A percentile compares a stretch with the other conserved stretches of the same genome.
Evolutionary conservation across 2,113 vertebrate species (phyloP).

Genomic region (Macaca nemestrina): DNA sequence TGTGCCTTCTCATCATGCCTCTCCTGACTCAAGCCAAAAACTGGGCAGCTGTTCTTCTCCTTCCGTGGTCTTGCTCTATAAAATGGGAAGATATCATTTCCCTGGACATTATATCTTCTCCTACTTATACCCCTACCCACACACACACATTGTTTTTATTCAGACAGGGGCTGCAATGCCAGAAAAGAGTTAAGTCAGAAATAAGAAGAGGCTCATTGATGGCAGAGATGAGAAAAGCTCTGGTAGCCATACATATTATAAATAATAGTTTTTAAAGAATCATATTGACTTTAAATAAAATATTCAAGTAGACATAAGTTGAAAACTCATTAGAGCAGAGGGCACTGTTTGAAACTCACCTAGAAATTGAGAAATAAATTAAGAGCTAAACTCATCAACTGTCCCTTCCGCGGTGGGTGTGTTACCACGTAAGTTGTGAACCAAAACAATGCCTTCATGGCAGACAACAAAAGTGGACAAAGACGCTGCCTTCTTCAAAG

Average conservation of each 20-base stretch:
- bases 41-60: neutral
- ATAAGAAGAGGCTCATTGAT: neutral
- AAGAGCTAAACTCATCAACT: neutral
- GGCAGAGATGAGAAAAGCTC: neutral
- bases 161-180: neutral
- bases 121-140: neutral
- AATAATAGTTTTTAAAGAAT: neutral
- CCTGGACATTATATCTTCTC: neutral
- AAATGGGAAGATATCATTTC: neutral
- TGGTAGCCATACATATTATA: accelerated
- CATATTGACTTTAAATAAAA: neutral
- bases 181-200: neutral
- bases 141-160: neutral
- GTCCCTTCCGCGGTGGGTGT: neutral
- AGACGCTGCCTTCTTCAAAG: neutral
- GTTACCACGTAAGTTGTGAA: neutral
- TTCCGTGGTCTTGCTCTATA: neutral
- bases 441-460: neutral
- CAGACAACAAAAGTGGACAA: neutral
- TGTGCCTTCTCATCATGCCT: neutral
- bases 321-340: neutral
- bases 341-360: neutral
- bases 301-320: neutral
- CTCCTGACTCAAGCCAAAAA: neutral
- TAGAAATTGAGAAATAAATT: neutral